Evolutionary conservation across 2,113 vertebrate species (phyloP).

Genomic region (Carassius carassius): DNA sequence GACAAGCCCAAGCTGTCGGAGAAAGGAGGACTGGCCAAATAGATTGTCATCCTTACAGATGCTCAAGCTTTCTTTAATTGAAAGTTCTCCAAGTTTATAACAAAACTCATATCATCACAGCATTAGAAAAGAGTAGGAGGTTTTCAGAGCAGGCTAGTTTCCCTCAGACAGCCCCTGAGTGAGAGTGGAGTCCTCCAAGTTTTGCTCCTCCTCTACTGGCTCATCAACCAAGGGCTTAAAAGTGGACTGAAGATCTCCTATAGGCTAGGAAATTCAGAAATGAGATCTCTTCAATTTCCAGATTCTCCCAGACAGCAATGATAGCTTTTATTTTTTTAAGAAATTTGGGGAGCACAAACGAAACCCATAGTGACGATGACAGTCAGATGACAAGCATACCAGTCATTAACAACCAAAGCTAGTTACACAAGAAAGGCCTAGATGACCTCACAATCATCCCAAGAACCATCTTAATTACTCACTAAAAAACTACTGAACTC

Average conservation of each 20-base stretch:
- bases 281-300: neutral
- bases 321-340: too few species aligned
- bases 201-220: slow-evolving; percentile 70
- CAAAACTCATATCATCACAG: neutral
- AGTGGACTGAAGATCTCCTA: slow-evolving; percentile 65
- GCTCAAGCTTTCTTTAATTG: neutral
- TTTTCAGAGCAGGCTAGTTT: neutral
- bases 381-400: neutral
- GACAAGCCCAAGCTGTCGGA: neutral
- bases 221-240: slow-evolving; percentile 76
- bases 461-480: neutral
- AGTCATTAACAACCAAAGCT: neutral
- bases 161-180: neutral
- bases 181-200: slow-evolving; percentile 63
- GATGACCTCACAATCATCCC: neutral
- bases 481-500: neutral
- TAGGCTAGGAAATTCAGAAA: slow-evolving; percentile 37
- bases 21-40: neutral
- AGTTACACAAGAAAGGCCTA: neutral
- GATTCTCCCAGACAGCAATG: neutral
- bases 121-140: neutral
- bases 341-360: neutral
- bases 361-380: neutral
- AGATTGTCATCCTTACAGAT: neutral
- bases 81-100: neutral